Evolutionary conservation across 1,140 invertebrate genomes (phyloP), one percentile per base, ranked within the genome.

Genomic region (Drosophila dunni): DNA sequence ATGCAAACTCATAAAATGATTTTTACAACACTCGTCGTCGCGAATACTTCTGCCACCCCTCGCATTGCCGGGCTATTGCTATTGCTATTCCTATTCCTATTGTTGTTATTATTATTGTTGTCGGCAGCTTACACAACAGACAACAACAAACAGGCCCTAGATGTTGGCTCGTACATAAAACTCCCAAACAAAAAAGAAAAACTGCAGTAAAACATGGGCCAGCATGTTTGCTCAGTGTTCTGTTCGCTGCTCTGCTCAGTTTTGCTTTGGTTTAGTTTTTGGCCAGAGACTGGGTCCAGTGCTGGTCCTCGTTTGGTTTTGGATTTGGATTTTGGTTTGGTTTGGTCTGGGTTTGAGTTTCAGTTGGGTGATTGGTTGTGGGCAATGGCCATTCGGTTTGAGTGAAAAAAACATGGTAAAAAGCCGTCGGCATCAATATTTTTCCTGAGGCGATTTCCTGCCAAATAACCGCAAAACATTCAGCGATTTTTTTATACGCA

Each of bases 1-100:
- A 89, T 89, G 84, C 84, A 89, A 89, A 81, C 84, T 89, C 84
- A 89, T 89, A 89, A 89, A 89, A 89, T 90, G 74, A 84, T 89
- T 89, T 89, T 89, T 89, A 89, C 81, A 90, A 78, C 84, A 79
- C 70, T 65, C 65, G 45, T 65, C 65, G 45, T 1, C 53, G 56
- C 38, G 54, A 56, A 44, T 54, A 36, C 20, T 13, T 53, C 4
- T 60, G 8, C 11, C 57, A 29, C 7, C n/a, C 24, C 24, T 38
- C 33, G 5, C 58, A 20, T 34, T 29, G 40, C 53, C 44, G 51
- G 44, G 58, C 61, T 63, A 56, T 71, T 71, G 44, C 34, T 29
- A 51, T 33, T 58, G 33, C 40, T 38, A 42, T 11, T 13, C 17
- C 38, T 69, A 51, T 48, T 69, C 15, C 40, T 63, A 58, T 46